phyloP scores from a whole-genome alignment of 1,140 invertebrate species.

The Littorina saxatilis region DNA sequence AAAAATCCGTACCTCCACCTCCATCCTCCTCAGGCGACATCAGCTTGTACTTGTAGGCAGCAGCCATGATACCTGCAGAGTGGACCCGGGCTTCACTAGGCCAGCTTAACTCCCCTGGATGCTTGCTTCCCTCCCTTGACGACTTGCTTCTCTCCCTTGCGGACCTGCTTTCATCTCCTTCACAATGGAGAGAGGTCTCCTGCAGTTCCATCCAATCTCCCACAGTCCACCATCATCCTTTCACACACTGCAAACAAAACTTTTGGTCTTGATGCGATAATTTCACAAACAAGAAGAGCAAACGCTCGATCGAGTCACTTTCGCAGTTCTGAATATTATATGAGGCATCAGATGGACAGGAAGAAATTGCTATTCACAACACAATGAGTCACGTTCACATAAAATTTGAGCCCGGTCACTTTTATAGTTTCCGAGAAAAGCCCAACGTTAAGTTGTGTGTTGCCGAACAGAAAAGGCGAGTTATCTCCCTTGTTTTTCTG shows the following conservation, averaged over 20 bases:
- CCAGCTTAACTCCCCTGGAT: background rate
- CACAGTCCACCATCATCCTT: background rate
- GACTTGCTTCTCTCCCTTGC: too few species aligned
- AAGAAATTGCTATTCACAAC: too few species aligned
- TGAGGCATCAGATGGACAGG: too few species aligned
- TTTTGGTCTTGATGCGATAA: background rate
- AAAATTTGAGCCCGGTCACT: too few species aligned
- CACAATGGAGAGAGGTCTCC: background rate
- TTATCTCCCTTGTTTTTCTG: too few species aligned
- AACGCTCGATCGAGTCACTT: too few species aligned
- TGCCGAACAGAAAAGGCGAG: too few species aligned
- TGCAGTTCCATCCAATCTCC: background rate
- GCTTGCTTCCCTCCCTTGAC: too few species aligned
- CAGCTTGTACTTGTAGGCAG: constrained; percentile 19
- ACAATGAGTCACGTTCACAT: too few species aligned
- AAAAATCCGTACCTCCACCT: background rate
- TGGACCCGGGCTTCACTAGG: background rate
- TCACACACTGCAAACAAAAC: background rate
- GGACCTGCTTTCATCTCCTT: background rate
- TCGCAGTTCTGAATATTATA: too few species aligned
- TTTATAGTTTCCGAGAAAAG: too few species aligned
- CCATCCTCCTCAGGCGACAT: constrained; percentile 21
- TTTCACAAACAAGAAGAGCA: background rate
- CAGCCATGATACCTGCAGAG: constrained; percentile 3
- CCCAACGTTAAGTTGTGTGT: too few species aligned